Conservation (phyloP, 35 echinoderm and acorn worm species). For the Ptychodera flava region DNA sequence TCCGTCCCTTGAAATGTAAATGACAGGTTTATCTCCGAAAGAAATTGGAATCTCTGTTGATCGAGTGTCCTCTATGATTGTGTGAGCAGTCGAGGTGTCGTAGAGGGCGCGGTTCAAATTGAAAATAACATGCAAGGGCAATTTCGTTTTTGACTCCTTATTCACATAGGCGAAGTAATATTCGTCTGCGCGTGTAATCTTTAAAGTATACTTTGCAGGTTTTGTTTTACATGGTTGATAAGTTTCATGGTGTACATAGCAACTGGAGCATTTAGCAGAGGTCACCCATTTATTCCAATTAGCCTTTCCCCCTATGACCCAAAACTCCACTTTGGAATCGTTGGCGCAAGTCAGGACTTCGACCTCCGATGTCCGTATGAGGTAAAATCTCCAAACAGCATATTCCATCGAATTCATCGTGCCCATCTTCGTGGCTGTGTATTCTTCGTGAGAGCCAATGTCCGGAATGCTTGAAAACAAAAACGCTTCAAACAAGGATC, state of each 20-base stretch:
- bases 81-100: not conserved
- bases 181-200: not conserved
- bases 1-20: not conserved
- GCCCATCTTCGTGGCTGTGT: not conserved
- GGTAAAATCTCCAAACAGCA: not conserved
- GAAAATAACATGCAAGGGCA: not conserved
- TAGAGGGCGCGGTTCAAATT: not conserved
- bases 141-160: not conserved
- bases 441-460: not conserved
- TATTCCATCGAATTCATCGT: not conserved
- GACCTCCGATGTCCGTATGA: not conserved
- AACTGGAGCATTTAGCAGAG: not conserved
- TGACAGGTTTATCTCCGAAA: not conserved
- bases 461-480: not conserved
- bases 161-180: not conserved
- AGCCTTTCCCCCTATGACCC: not conserved
- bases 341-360: not conserved
- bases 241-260: not conserved
- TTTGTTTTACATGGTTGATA: not conserved
- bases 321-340: not conserved
- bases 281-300: not conserved
- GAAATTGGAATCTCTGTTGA: not conserved
- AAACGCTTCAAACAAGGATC: not conserved
- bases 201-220: not conserved
- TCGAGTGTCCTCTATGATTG: not conserved